These are phyloP conservation scores for Paradoxurus hermaphroditus DNA, from an alignment of 2,113 vertebrate genomes.

Conservation along the genomic window DNA sequence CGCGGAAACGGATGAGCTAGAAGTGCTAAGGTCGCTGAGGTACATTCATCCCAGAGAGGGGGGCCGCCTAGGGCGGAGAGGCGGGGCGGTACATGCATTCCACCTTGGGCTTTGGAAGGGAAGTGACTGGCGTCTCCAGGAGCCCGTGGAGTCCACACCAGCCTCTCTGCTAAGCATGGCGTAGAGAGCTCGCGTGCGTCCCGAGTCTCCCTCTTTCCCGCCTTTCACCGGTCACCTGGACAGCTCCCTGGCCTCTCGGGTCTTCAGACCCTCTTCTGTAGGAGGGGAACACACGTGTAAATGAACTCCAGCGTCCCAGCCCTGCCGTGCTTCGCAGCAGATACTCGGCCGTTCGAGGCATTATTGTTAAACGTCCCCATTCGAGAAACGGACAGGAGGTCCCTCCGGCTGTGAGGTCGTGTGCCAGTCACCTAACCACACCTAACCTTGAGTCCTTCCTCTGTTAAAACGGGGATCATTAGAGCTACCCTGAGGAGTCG, in stretches of 20 bases:
- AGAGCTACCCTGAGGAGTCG: not conserved
- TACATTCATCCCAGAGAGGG: not conserved
- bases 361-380: not conserved
- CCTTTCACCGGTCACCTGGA: not conserved
- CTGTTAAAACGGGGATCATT: not conserved
- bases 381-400: not conserved
- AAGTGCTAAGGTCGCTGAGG: not conserved
- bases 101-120: accelerated
- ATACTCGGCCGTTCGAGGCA: not conserved
- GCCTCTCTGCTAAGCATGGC: not conserved
- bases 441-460: not conserved
- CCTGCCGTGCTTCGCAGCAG: accelerated
- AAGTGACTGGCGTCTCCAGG: not conserved
- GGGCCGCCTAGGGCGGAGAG: not conserved
- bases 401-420: not conserved
- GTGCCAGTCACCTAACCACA: no score
- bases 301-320: not conserved
- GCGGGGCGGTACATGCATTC: not conserved
- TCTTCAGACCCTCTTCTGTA: not conserved
- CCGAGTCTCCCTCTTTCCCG: not conserved
- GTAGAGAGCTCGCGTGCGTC: not conserved
- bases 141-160: accelerated
- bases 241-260: not conserved
- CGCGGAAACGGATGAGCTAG: not conserved
- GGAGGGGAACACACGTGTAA: not conserved